phyloP scores from a whole-genome alignment of 2,888 invertebrate genomes.

The Alsophila aescularia region DNA sequence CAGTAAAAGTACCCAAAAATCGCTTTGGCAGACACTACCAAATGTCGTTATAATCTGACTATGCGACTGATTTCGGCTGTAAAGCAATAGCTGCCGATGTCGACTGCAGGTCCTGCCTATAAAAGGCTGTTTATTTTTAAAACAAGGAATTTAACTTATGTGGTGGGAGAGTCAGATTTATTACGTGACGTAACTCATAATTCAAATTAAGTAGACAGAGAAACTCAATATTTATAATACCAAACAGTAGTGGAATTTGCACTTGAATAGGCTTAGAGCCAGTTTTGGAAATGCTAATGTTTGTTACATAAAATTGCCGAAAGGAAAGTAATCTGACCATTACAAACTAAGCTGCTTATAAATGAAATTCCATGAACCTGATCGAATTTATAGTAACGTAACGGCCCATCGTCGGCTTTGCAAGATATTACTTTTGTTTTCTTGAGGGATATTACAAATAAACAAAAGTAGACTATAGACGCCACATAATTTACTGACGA shows the following conservation, averaged over 20 bases:
- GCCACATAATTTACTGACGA: too few species aligned
- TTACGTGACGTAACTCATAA: not conserved
- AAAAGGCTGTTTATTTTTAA: too few species aligned
- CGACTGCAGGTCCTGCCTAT: too few species aligned
- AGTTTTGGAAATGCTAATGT: constrained; percentile 13
- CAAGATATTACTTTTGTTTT: too few species aligned
- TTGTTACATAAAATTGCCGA: constrained; percentile 8
- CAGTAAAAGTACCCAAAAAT: too few species aligned
- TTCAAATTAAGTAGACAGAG: not conserved
- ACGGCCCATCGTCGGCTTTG: too few species aligned
- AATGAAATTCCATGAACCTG: constrained; percentile 20
- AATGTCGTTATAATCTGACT: too few species aligned
- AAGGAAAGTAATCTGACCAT: not conserved
- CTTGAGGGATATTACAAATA: too few species aligned
- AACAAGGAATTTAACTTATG: not conserved
- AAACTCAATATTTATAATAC: not conserved
- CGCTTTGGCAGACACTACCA: too few species aligned
- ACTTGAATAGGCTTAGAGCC: constrained; percentile 4
- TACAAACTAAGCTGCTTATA: constrained; percentile 7
- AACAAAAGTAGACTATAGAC: too few species aligned
- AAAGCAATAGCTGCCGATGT: too few species aligned
- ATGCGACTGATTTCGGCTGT: too few species aligned
- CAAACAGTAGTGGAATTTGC: constrained; percentile 1
- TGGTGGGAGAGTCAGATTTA: not conserved
- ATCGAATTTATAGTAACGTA: constrained; percentile 20